Evolutionary conservation across 2,888 invertebrate genomes (phyloP).

Genomic region (Melieria crassipennis): DNA sequence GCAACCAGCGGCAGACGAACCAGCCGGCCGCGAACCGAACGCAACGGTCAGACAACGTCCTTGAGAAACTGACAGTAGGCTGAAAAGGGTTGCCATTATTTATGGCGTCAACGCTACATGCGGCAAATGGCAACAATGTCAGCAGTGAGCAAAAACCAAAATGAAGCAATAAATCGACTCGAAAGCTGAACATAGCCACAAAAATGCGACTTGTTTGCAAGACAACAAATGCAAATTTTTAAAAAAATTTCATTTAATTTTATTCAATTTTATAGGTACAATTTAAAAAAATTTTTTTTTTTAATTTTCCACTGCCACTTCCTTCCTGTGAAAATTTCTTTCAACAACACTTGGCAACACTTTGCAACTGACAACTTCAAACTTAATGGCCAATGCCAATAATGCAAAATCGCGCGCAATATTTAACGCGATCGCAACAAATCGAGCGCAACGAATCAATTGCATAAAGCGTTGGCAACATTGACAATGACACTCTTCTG

Average conservation of each 20-base stretch:
- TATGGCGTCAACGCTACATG: not conserved
- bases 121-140: no score
- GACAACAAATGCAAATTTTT: not conserved
- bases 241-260: no score
- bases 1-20: no score
- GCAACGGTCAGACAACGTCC: slow-evolving; percentile 10
- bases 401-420: no score
- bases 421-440: no score
- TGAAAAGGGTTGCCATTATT: slow-evolving; percentile 27
- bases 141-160: not conserved
- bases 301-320: no score
- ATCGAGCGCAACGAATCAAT: not conserved
- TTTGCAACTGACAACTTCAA: no score
- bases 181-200: not conserved
- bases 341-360: no score
- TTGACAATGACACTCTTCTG: not conserved
- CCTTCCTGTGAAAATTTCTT: no score
- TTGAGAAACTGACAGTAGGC: slow-evolving; percentile 20
- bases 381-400: no score
- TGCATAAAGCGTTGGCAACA: not conserved
- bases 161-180: not conserved
- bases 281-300: no score
- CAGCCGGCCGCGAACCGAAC: not conserved
- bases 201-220: not conserved
- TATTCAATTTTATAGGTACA: no score